Base-by-base conservation (phyloP, 2,113 vertebrate genomes). In the Vulpes vulpes region DNA sequence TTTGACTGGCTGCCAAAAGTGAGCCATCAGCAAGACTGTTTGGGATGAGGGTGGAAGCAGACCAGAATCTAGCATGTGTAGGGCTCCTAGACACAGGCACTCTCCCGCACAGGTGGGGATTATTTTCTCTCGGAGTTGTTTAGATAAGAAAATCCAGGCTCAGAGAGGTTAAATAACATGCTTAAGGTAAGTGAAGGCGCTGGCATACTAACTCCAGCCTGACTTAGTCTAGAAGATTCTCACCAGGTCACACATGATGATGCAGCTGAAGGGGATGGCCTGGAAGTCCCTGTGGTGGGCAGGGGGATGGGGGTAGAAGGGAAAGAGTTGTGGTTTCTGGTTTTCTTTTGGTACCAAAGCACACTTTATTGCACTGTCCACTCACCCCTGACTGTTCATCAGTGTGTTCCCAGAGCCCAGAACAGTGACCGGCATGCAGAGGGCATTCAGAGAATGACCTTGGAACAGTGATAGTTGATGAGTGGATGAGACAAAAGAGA, bases 161-260 rank as follows among this genome's bases (percentile, higher is more conserved):
- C 32, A 32, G 64, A 79, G 64, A 43, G 0, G 64, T 69, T 91
- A 67, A 80, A 60, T 27, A 59, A 83, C 15, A 25, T n/a, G 23
- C 12, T 82, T 11, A 38, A 59, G 53, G 51, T 19, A 27, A 81
- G 32, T 5, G 14, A 20, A 81, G 78, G 91, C 64, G 38, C 81
- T 57, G 60, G 14, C 20, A 7, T 16, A 1, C 17, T 53, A 51
- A 74, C 27, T 53, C 57, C 23, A 38, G 62, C 59, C 43, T 55
- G 15, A 27, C 60, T 79, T 9, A 14, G 30, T 88, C 67, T 69
- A 57, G 87, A 89, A 89, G 91, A 91, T 69, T 81, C 22, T 87
- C 49, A 92, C n/a, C 59, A 9, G 16, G 67, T 62, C 62, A 20
- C 25, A 71, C 6, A 20, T 53, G 23, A 14, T 27, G 35, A 22